Conservation (phyloP, 2,888 invertebrate species). For the Craniophora ligustri region DNA sequence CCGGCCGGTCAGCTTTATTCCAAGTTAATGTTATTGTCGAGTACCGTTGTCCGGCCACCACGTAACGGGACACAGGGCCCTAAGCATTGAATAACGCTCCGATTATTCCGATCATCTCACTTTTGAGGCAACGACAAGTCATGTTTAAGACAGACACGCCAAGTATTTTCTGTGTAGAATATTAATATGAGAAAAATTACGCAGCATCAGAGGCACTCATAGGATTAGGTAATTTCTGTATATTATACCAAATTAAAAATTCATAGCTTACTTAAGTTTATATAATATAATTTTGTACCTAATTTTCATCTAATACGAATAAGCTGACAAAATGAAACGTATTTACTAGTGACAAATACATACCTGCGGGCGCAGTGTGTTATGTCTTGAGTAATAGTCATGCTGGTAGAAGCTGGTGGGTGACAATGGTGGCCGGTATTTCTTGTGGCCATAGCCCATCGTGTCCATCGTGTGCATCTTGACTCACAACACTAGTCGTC, state of each 20-base stretch:
- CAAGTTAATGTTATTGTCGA: slow-evolving; percentile 68
- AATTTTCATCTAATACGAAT: neutral
- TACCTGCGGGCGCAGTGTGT: slow-evolving; percentile 86
- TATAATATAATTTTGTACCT: no score
- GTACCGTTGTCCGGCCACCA: slow-evolving; percentile 73
- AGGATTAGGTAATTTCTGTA: slow-evolving; percentile 15
- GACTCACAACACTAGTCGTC: slow-evolving; percentile 55
- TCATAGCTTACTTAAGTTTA: no score
- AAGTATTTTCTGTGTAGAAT: slow-evolving; percentile 24
- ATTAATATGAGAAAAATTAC: slow-evolving; percentile 30
- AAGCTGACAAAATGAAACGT: neutral
- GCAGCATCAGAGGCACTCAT: no score
- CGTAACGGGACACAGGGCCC: slow-evolving; percentile 79
- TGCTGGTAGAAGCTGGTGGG: slow-evolving; percentile 89
- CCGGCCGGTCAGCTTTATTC: slow-evolving; percentile 63
- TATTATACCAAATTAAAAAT: slow-evolving; percentile 17
- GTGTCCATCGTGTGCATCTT: slow-evolving; percentile 89
- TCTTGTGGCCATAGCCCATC: slow-evolving; percentile 90
- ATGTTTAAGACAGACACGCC: neutral
- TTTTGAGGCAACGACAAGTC: slow-evolving; percentile 40
- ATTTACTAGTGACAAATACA: slow-evolving; percentile 23
- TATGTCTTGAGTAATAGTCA: slow-evolving; percentile 85
- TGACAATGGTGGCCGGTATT: slow-evolving; percentile 89
- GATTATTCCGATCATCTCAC: slow-evolving; percentile 64
- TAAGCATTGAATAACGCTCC: slow-evolving; percentile 63